phyloP scores from a whole-genome alignment of 2,797 vertebrate genomes.

The Lepilemur ruficaudatus region DNA sequence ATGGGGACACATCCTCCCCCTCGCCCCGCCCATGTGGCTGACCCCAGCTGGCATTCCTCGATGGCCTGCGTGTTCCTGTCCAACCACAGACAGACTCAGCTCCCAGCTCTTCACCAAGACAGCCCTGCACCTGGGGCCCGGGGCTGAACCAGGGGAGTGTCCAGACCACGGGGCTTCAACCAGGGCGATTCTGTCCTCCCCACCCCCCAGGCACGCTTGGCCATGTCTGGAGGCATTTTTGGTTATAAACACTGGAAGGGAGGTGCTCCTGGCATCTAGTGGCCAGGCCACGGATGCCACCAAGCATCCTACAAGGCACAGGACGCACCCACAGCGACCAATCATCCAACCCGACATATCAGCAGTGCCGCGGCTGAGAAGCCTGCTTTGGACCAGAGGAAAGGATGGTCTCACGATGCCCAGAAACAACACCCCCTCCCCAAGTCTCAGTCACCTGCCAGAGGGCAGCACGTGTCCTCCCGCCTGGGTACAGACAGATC shows the following conservation, averaged over 20 bases:
- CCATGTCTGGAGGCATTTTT: accelerated
- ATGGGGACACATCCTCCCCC: not conserved
- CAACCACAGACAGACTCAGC: not conserved
- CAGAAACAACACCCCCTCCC: accelerated
- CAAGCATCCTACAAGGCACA: not conserved
- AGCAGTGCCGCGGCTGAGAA: accelerated
- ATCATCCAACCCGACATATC: accelerated
- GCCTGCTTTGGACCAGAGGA: not conserved
- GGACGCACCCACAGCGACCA: accelerated
- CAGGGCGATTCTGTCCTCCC: no score
- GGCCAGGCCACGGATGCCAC: not conserved
- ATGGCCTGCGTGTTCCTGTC: accelerated
- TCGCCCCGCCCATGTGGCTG: not conserved
- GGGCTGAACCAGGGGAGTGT: accelerated
- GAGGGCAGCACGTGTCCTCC: accelerated
- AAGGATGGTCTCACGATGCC: accelerated
- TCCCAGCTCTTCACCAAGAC: no score
- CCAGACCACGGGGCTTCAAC: not conserved
- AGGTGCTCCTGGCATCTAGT: accelerated
- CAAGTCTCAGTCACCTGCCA: no score
- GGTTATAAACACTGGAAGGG: not conserved
- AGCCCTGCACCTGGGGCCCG: not conserved
- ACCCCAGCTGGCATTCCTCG: not conserved
- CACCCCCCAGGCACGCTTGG: accelerated
- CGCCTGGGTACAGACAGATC: accelerated